Conservation (phyloP, 2,113 vertebrate species). For the Lutjanus erythropterus region DNA sequence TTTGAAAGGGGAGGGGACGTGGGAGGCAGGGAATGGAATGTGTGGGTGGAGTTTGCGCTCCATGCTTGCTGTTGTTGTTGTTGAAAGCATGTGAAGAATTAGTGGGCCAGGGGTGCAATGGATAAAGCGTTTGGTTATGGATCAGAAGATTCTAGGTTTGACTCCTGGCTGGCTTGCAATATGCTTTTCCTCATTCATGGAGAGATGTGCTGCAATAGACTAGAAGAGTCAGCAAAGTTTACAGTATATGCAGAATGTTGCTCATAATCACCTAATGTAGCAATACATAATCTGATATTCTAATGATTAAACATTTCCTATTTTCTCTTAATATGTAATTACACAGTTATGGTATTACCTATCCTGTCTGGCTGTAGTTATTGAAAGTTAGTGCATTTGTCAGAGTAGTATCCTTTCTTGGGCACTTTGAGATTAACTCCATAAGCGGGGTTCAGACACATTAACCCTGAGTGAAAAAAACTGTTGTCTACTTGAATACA, state of each 20-base stretch:
- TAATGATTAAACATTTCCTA: neutral
- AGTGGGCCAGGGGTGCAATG: constrained; percentile 71
- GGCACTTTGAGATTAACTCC: neutral
- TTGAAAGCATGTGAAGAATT: fast-evolving
- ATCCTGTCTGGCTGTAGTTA: neutral
- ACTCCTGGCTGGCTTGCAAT: constrained; percentile 79
- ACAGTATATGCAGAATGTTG: too few species aligned
- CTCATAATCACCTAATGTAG: neutral
- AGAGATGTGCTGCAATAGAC: neutral
- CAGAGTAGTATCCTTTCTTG: neutral
- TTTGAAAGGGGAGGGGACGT: neutral
- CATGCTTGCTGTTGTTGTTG: too few species aligned
- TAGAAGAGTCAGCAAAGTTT: neutral
- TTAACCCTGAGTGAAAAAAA: neutral
- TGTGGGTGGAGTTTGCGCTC: neutral
- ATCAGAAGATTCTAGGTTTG: constrained; percentile 94
- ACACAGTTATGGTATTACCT: neutral
- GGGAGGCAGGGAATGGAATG: neutral
- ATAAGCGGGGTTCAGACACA: neutral
- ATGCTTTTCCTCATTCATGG: constrained; percentile 21
- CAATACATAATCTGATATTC: neutral
- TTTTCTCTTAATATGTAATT: neutral
- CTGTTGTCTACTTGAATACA: neutral
- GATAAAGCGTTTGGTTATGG: constrained; percentile 89
- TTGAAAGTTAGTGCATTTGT: neutral